Evolutionary conservation across 2,113 vertebrate species (phyloP), one percentile per base, ranked within the genome.

Genomic region (Pseudorasbora parva): DNA sequence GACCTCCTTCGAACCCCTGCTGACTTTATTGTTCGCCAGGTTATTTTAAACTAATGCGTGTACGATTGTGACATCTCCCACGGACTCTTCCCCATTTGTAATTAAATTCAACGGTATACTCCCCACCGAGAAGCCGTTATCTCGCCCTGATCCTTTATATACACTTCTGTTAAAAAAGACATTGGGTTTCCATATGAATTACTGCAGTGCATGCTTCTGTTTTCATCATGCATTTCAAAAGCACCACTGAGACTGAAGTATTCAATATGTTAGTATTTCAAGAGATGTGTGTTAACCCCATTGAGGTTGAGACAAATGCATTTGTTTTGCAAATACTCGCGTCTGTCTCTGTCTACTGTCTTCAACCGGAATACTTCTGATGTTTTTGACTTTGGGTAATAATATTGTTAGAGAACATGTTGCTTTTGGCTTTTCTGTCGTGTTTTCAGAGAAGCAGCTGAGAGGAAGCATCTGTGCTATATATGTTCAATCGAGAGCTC

Each of bases 91-190:
- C 89, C 89, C 90, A 91, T 74, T 62, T 93, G 91, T 93, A 92
- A 93, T 93, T 89, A 93, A 93, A 91, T 91, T 91, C 90, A 92
- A 87, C 86, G 89, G 90, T 89, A 93, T 89, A 91, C 91, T 89
- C 89, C 92, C 93, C 88, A 89, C 56, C 10, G 90, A 88, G 91
- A 88, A 82, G 85, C 88, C 85, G 82, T 89, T 82, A 84, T 88
- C 90, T 90, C 81, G 89, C 89, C 88, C 89, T 76, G 54, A 87
- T 91, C 82, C 86, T 88, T 83, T 83, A 62, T 41, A 85, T 57
- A n/a, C 25, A 62, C 59, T 93, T 87, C 86, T 88, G 88, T 89
- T 88, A 85, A 89, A 86, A 88, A 82, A 71, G 81, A 81, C 17
- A 43, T 75, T 77, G 82, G 84, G 82, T 88, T 91, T 69, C 88